A percentile compares a stretch with the other conserved stretches of the same genome.
Conservation (phyloP, 2,888 invertebrate species). For the Apoda limacodes region DNA sequence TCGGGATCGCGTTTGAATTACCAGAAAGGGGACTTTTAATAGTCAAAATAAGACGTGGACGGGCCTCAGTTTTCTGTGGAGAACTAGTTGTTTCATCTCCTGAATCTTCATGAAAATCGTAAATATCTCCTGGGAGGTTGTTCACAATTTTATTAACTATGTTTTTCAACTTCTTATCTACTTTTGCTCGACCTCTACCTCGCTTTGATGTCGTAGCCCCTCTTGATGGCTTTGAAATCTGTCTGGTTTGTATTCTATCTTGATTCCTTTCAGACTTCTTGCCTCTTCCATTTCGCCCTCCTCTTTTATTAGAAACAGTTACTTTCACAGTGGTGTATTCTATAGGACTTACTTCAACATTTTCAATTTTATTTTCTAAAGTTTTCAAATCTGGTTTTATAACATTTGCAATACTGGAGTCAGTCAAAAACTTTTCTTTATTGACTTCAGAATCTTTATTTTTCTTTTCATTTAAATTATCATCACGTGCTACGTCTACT, state of each 20-base stretch:
- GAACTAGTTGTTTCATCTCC: slow-evolving; percentile 76
- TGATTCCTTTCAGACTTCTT: slow-evolving; percentile 46
- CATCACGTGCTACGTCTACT: slow-evolving; percentile 75
- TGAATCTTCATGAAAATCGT: slow-evolving; percentile 92
- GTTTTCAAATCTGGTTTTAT: slow-evolving; percentile 9
- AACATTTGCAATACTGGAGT: slow-evolving; percentile 10
- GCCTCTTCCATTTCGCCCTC: slow-evolving; percentile 52
- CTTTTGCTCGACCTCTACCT: slow-evolving; percentile 61
- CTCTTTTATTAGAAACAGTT: slow-evolving; percentile 35
- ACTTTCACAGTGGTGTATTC: slow-evolving; percentile 28
- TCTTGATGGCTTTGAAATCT: slow-evolving; percentile 51
- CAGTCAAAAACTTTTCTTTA: slow-evolving; percentile 15
- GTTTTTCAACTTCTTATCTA: slow-evolving; percentile 63
- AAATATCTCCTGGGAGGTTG: slow-evolving; percentile 80
- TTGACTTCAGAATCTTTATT: slow-evolving; percentile 28
- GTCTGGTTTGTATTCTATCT: slow-evolving; percentile 56
- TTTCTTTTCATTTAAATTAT: slow-evolving; percentile 30
- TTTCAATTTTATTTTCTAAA: slow-evolving; percentile 19
- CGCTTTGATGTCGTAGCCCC: slow-evolving; percentile 46
- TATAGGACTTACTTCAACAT: slow-evolving; percentile 22
- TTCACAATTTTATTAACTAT: slow-evolving; percentile 62
- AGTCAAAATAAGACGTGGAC: slow-evolving; percentile 83
- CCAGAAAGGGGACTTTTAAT: slow-evolving; percentile 78
- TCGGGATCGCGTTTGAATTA: slow-evolving; percentile 43
- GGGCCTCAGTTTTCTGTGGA: slow-evolving; percentile 57